These are phyloP conservation scores for Podarcis cretensis DNA, from an alignment of 2,113 vertebrate genomes.

Conservation along the genomic window DNA sequence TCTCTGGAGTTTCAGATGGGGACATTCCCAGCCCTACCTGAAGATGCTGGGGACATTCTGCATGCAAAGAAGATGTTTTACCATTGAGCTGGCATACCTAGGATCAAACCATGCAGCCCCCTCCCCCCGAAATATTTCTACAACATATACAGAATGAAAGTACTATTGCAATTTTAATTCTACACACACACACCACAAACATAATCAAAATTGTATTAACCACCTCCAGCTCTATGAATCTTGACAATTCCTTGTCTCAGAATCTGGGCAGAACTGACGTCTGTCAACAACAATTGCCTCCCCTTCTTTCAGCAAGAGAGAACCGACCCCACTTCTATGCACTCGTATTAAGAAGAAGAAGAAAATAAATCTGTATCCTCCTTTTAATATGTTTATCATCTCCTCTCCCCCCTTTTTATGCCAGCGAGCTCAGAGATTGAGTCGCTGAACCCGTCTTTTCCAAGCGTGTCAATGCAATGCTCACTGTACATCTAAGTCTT, in stretches of 20 bases:
- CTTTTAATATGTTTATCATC: slow-evolving; percentile 53
- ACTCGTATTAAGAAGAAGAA: not conserved
- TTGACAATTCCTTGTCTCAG: not conserved
- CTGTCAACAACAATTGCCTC: not conserved
- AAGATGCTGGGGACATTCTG: too few species aligned
- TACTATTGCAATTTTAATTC: not conserved
- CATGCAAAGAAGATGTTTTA: too few species aligned
- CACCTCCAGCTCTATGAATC: not conserved
- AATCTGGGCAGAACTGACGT: not conserved
- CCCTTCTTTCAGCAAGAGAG: slow-evolving; percentile 25
- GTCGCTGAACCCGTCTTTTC: not conserved
- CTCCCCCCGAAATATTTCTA: not conserved
- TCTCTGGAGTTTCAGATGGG: too few species aligned
- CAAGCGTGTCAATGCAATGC: slow-evolving; percentile 1
- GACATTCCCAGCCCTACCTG: too few species aligned
- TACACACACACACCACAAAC: too few species aligned
- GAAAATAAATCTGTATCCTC: slow-evolving; percentile 29
- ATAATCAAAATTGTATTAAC: not conserved
- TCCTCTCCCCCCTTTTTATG: not conserved
- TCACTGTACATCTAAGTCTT: not conserved
- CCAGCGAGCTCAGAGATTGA: slow-evolving; percentile 12
- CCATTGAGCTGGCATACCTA: too few species aligned
- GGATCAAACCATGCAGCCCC: not conserved
- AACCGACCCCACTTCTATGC: slow-evolving; percentile 28
- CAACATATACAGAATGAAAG: not conserved